Evolutionary conservation across 2,113 vertebrate genomes (phyloP), one percentile per base, ranked within the genome.

Genomic region (Peromyscus maniculatus): DNA sequence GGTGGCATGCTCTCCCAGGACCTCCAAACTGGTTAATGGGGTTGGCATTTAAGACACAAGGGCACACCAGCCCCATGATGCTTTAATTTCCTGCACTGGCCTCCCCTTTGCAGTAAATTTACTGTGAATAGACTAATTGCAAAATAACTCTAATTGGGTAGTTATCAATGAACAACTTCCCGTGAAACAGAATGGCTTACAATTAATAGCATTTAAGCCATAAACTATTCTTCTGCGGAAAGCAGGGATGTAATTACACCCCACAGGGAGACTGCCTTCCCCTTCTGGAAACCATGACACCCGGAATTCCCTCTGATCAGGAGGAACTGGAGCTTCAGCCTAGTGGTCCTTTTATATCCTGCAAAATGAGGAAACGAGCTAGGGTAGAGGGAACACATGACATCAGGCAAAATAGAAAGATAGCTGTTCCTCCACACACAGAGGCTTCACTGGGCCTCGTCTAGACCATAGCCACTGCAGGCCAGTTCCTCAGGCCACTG

Each of bases 101-200:
- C 98, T 98, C 97, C 97, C 98, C 36, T 97, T 97, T 98, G 98
- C 98, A 98, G 93, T 98, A 99, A 98, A 99, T 99, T 98, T 98
- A 97, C 98, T 98, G 98, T 98, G 98, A 98, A 98, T 98, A 99
- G 98, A 98, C 98, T 99, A 99, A 99, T 99, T 99, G 98, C 98
- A 98, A 98, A 99, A 99, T 98, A 99, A 98, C 98, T 89, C 98
- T 99, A 99, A 99, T 98, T 99, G 98, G 98, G 97, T 98, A 98
- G 98, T 98, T 99, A 99, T 99, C 98, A 98, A 98, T 39, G 97
- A 99, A 98, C 98, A 98, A 98, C 98, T 98, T 98, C 98, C 98
- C 92, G 75, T 98, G 98, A 98, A 99, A 99, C 98, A 98, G 98
- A 98, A 98, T 95, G 97, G 97, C 97, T 98, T 98, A 98, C 98